These are phyloP conservation scores for Corythoichthys intestinalis DNA, from an alignment of 2,113 vertebrate genomes.

Conservation along the genomic window DNA sequence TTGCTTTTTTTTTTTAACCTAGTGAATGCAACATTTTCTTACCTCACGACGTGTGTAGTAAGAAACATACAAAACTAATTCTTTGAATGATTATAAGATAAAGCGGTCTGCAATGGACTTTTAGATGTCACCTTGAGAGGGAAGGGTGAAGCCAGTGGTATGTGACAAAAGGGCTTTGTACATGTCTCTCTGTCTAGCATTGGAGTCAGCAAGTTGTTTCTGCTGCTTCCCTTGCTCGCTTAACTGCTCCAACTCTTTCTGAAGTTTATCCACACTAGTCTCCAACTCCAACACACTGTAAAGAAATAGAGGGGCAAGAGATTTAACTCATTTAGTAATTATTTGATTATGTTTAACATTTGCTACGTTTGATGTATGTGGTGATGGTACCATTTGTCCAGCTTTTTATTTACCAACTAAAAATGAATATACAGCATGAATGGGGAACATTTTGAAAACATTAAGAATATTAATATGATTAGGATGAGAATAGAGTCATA, in stretches of 20 bases:
- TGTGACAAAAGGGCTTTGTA: constrained; percentile 88
- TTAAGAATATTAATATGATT: too few species aligned
- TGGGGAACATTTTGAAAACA: too few species aligned
- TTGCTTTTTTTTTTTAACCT: not conserved
- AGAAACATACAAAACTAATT: not conserved
- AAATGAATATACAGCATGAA: too few species aligned
- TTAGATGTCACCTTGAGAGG: constrained; percentile 73
- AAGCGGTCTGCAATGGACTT: not conserved
- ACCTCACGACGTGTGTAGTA: not conserved
- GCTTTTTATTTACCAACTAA: too few species aligned
- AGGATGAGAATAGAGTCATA: too few species aligned
- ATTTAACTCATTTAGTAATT: not conserved
- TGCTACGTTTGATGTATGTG: too few species aligned
- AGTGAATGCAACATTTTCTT: not conserved
- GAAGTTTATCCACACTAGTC: constrained; percentile 72
- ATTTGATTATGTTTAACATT: too few species aligned
- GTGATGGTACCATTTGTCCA: too few species aligned
- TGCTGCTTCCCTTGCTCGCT: constrained; percentile 86
- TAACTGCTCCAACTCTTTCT: constrained; percentile 80
- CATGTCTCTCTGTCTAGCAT: constrained; percentile 91
- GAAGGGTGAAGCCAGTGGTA: constrained; percentile 85
- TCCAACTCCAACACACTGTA: constrained; percentile 82
- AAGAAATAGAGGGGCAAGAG: not conserved
- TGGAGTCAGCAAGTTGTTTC: constrained; percentile 87
- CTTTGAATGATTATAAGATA: not conserved